phyloP scores from a whole-genome alignment of 30 jellyfish, hydroid and myxozoan genomes.

The Aurelia sp. region DNA sequence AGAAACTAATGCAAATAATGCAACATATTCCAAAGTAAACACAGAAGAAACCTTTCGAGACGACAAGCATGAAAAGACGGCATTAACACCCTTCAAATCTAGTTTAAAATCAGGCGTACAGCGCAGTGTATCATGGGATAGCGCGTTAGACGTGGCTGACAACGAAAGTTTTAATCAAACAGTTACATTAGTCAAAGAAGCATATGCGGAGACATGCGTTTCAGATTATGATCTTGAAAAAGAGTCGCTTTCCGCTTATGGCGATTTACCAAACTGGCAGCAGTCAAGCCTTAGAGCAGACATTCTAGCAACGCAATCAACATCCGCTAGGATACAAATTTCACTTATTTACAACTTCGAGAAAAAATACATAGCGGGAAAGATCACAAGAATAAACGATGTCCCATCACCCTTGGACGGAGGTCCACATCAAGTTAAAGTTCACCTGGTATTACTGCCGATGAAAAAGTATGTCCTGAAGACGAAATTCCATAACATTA shows the following conservation, averaged over 20 bases:
- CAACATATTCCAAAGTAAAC: background rate
- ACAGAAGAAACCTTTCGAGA: background rate
- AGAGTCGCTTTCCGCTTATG: constrained; percentile 22
- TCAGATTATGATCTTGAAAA: constrained; percentile 33
- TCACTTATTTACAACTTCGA: constrained; percentile 59
- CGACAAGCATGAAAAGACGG: background rate
- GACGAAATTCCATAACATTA: constrained; percentile 49
- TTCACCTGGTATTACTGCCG: constrained; percentile 75
- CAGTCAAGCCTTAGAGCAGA: background rate
- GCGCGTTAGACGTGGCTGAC: background rate
- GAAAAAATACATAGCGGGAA: constrained; percentile 86
- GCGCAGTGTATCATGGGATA: background rate
- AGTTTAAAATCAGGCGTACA: background rate
- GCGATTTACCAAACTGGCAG: background rate
- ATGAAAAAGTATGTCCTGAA: constrained; percentile 61
- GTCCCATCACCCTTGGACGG: constrained; percentile 34
- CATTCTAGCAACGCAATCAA: background rate
- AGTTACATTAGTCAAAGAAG: constrained; percentile 18
- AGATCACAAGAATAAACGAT: constrained; percentile 46
- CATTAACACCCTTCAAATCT: background rate
- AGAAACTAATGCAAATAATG: background rate
- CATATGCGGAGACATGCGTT: constrained; percentile 28
- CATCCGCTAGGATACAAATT: constrained; percentile 27
- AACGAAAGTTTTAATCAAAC: background rate
- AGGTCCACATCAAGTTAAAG: constrained; percentile 63